These are phyloP conservation scores for Drosophila funebris DNA, from an alignment of 1,140 invertebrate species.

Conservation along the genomic window DNA sequence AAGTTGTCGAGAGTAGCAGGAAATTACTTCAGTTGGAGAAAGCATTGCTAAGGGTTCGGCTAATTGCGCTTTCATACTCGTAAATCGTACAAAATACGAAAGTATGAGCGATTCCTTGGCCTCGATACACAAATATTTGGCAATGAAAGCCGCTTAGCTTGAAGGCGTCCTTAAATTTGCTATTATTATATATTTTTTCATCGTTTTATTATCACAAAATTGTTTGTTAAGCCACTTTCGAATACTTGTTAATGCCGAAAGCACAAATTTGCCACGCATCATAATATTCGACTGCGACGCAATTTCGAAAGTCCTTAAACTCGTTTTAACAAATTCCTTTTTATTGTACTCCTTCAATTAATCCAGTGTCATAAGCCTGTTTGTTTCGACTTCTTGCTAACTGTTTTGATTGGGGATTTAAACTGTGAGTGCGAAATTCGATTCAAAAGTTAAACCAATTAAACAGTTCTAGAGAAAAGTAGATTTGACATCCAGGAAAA, in stretches of 20 bases:
- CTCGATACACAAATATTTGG: slow-evolving; percentile 9
- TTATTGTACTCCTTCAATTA: slow-evolving; percentile 20
- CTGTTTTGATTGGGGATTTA: slow-evolving; percentile 28
- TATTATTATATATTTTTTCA: slow-evolving; percentile 11
- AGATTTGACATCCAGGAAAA: too few relatives aligned
- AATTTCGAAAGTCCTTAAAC: slow-evolving; percentile 4
- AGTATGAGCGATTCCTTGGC: background rate
- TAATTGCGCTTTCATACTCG: slow-evolving; percentile 28
- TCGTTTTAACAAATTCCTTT: slow-evolving; percentile 20
- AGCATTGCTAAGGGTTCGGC: background rate
- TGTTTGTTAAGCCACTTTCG: slow-evolving; percentile 64
- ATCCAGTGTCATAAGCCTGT: slow-evolving; percentile 49
- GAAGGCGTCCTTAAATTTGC: background rate
- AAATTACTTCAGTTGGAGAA: background rate
- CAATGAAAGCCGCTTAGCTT: slow-evolving; percentile 27
- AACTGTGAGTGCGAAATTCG: slow-evolving; percentile 11
- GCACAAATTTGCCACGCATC: slow-evolving; percentile 48
- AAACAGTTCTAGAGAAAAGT: slow-evolving; percentile 9
- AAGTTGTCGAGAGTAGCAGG: slow-evolving; percentile 17
- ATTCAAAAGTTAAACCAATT: slow-evolving; percentile 37
- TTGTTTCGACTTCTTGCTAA: background rate
- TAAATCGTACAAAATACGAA: background rate
- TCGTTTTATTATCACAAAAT: slow-evolving; percentile 49
- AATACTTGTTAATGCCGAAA: slow-evolving; percentile 58
- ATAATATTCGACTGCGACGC: slow-evolving; percentile 5